Evolutionary conservation across 2,797 vertebrate genomes (phyloP), one percentile per base, ranked within the genome.

Genomic region (Urophycis tenuis): DNA sequence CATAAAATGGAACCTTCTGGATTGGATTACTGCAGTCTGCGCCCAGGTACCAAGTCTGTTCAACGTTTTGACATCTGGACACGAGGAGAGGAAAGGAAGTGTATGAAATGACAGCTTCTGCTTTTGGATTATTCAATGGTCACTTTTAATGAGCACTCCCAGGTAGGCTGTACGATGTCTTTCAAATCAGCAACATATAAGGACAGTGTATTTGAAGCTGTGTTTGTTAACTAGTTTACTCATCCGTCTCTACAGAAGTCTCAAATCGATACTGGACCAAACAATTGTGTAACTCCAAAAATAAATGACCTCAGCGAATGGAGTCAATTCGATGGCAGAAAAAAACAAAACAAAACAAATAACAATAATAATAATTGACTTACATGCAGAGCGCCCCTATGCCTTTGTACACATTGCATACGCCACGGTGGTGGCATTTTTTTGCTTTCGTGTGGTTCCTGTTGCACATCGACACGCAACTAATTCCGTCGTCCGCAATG

Each of bases 11-110:
- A 12, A 2, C 77, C 64, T 1, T 79, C 15, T 74, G 25, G n/a
- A 84, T 85, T 0, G 84, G 82, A 0, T 41, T 0, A 1, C 11
- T 5, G 30, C 86, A 87, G 67, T 83, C 32, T 0, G 71, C 0
- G 0, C 79, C 74, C 76, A 85, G 29, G 41, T 87, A 87, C 86
- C 86, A 87, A 7, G 11, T 79, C 3, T 14, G 9, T 11, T 49
- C 0, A 32, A 78, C 1, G 4, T 53, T 11, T 0, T 25, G 0
- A 78, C 86, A 87, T 9, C 84, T 87, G 71, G 74, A 78, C 41
- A 22, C 76, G 6, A 39, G 2, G 29, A 74, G 35, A 34, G 34
- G 25, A 72, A 79, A 49, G 41, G 2, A 67, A 5, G 6, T 3
- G n/a, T n/a, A 8, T 67, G 12, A 67, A 29, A 29, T 29, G 60